Percentiles rank a stretch among this genome's conserved stretches.
Conservation (phyloP, 2,113 vertebrate species). For the Epinephelus moara region DNA sequence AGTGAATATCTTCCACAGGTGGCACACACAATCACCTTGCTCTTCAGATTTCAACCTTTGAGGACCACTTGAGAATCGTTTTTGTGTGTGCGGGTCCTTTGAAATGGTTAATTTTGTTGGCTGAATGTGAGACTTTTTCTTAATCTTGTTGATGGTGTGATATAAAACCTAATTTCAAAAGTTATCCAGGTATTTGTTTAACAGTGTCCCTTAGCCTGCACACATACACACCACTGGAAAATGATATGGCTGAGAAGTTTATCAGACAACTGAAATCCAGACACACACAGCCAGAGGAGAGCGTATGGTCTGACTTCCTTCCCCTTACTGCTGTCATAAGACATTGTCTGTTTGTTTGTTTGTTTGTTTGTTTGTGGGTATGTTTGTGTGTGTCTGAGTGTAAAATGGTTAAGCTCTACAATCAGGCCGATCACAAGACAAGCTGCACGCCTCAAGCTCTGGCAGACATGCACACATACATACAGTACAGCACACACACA, state of each 20-base stretch:
- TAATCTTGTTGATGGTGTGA: not conserved
- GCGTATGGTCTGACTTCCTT: constrained; percentile 1
- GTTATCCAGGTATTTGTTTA: not conserved
- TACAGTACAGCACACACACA: not conserved
- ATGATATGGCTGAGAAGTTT: not conserved
- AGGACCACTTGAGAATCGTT: constrained; percentile 12
- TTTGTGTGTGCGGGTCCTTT: not conserved
- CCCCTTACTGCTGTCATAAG: constrained; percentile 37
- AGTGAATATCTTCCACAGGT: constrained; percentile 11
- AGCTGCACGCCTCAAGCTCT: constrained; percentile 23
- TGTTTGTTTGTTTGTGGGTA: constrained; percentile 10
- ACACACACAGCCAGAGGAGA: constrained; percentile 12
- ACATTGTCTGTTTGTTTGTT: constrained; percentile 1
- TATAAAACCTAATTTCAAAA: constrained; percentile 8
- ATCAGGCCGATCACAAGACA: constrained; percentile 42
- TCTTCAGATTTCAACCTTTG: not conserved
- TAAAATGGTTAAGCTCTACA: constrained; percentile 4
- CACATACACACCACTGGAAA: not conserved
- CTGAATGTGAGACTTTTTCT: not conserved
- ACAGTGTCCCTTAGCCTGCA: not conserved
- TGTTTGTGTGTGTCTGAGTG: not conserved
- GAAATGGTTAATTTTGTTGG: constrained; percentile 13
- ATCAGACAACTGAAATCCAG: constrained; percentile 8
- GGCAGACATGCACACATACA: constrained; percentile 20
- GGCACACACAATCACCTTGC: constrained; percentile 20